phyloP scores from a whole-genome alignment of 1,140 invertebrate genomes.

The Orussus abietinus region DNA sequence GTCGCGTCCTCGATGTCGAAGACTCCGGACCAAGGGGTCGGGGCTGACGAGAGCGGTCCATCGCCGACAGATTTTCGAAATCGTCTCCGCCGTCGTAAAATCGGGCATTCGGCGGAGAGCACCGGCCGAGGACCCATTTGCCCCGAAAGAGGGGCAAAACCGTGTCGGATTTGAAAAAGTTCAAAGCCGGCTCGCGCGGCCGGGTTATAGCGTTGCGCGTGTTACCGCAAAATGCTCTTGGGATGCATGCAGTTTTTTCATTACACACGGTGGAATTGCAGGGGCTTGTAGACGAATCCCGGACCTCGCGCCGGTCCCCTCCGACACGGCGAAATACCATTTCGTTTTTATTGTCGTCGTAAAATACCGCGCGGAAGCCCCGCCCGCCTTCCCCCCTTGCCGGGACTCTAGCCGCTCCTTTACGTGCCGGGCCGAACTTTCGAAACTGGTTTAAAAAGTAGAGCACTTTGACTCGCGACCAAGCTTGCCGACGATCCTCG shows the following conservation, averaged over 20 bases:
- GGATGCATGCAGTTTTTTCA: constrained; percentile 22
- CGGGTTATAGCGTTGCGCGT: neutral
- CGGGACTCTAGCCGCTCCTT: constrained; percentile 22
- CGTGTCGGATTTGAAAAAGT: constrained; percentile 22
- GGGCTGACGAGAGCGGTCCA: too few species aligned
- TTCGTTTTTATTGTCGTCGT: constrained; percentile 42
- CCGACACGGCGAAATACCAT: constrained; percentile 28
- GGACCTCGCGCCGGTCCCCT: constrained; percentile 23
- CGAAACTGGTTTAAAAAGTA: constrained; percentile 31
- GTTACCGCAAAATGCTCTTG: constrained; percentile 13
- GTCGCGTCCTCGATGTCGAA: too few species aligned
- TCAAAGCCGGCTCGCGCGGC: constrained; percentile 7
- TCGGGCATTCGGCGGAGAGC: constrained; percentile 15
- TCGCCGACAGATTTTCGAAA: neutral
- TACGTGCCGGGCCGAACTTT: constrained; percentile 28
- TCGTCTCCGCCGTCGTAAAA: constrained; percentile 18
- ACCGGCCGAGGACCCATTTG: constrained; percentile 20
- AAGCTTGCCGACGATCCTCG: too few species aligned
- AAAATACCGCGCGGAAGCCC: constrained; percentile 28
- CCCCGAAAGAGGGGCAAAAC: constrained; percentile 17
- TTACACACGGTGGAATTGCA: constrained; percentile 32
- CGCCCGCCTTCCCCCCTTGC: constrained; percentile 10
- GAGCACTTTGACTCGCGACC: too few species aligned
- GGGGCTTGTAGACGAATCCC: too few species aligned
- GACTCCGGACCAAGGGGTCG: too few species aligned